phyloP scores from a whole-genome alignment of 2,888 invertebrate species.

The Torymus auratus region DNA sequence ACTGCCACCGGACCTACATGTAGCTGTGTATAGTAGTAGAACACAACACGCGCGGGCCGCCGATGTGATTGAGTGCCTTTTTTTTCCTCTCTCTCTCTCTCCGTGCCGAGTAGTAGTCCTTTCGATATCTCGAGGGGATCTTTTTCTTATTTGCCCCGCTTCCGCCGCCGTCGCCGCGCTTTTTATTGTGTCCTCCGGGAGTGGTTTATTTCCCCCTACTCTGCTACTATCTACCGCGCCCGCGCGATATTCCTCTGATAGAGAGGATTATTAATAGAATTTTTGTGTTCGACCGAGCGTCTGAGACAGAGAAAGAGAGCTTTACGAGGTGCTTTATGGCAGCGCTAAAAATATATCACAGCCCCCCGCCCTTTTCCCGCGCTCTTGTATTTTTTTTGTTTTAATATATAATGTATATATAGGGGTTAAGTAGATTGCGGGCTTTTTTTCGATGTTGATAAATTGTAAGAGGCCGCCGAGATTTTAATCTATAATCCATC shows the following conservation, averaged over 20 bases:
- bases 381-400: neutral
- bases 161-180: slow-evolving; percentile 2
- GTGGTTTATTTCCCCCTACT: slow-evolving; percentile 34
- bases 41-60: too few species aligned
- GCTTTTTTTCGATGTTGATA: neutral
- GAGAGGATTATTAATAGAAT: slow-evolving; percentile 58
- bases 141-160: slow-evolving; percentile 56
- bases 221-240: neutral
- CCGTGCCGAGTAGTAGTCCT: slow-evolving; percentile 11
- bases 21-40: too few species aligned
- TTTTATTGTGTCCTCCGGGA: slow-evolving; percentile 57
- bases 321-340: slow-evolving; percentile 49
- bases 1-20: too few species aligned
- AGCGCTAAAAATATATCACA: slow-evolving; percentile 29
- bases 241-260: slow-evolving; percentile 47
- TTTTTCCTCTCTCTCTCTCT: neutral
- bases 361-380: neutral
- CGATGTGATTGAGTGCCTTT: slow-evolving; percentile 43
- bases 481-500: too few species aligned
- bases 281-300: slow-evolving; percentile 13
- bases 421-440: slow-evolving; percentile 16
- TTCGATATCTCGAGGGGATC: slow-evolving; percentile 53
- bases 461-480: neutral
- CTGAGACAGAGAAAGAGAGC: too few species aligned
- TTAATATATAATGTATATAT: slow-evolving; percentile 19